Evolutionary conservation across 1,140 invertebrate species (phyloP), one percentile per base, ranked within the genome.

Genomic region (Drosophila funebris): DNA sequence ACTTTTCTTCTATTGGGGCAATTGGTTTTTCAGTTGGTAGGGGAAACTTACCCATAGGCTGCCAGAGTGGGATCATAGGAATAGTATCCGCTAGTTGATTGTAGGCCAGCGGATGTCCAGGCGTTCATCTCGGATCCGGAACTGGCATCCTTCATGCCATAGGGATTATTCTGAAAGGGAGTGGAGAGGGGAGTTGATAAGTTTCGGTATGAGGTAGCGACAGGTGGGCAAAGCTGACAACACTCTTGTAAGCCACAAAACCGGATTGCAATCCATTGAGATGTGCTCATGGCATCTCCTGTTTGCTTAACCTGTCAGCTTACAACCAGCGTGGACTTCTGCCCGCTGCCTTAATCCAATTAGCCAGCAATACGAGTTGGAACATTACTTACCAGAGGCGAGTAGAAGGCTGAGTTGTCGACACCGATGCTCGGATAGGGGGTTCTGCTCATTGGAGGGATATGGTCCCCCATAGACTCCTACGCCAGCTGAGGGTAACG

Each of bases 321-420:
- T 64, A 66, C 60, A 69, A 58, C 62, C 60, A 7, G 54, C 56
- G 22, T 63, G 80, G 71, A 84, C 62, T 83, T 83, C 46, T 78
- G 60, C 50, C 44, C 29, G 41, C 66, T 79, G 76, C 46, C 70
- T 64, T 71, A 69, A 76, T 63, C 74, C 70, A 85, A 84, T 78
- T 78, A 84, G 37, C 8, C 16, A 7, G 20, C 11, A 3, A 3
- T 33, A 33, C 4, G 11, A 33, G 31, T 11, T 33, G 3, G 9
- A 3, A 3, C 9, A 39, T 20, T 50, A 63, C 97, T 96, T 94
- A 99, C 98, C 95, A 98, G 91, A 39, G 97, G 97, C 41, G 97
- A 97, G 92, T 98, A 98, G 93, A 99, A 98, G 13, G 97, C 97
- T 8, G 97, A 98, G 83, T 96, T 97, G 90, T 98, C 97, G 73